Evolutionary conservation across 2,113 vertebrate genomes (phyloP), one percentile per base, ranked within the genome.

Genomic region (Fulmarus glacialis): DNA sequence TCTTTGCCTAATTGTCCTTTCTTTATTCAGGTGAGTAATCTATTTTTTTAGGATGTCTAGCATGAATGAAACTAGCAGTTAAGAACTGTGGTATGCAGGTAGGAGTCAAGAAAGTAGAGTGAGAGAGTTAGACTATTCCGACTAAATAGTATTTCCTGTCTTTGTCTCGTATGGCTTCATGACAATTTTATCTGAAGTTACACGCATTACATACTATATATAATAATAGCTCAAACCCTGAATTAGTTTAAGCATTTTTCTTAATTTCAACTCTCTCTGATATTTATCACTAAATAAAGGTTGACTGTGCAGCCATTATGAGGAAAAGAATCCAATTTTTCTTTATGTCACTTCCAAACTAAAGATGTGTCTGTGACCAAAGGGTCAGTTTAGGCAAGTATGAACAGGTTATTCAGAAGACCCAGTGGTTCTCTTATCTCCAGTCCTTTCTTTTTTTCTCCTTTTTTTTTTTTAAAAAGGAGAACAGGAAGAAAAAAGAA

Each of bases 151-250:
- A 26, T 88, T 72, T 70, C 12, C 27, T 36, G 11, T 52, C 38
- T 60, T 38, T 52, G 21, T 82, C 53, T 73, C 32, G 21, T 70
- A 29, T 0, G 1, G 9, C 18, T 79, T 82, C 27, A 16, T 12
- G 5, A 32, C 13, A 19, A 1, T 59, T 58, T 47, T 81, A 53
- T 20, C 21, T 89, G 79, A 92, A 72, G 17, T 77, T 85, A 6
- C 9, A 26, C 0, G 0, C 12, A 8, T 73, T 90, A 6, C 19
- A 15, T 73, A 29, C 6, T 36, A 5, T n/a, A 29, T 42, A 38
- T 45, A 83, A 47, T 58, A 84, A 47, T 11, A 84, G 8, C 23
- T 74, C 32, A 16, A 67, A 64, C 8, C 5, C 2, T 26, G 12
- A 30, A 58, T 48, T 58, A 80, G 17, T 48, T 52, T 15, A 58